Evolutionary conservation across 2,888 invertebrate species (phyloP).

Genomic region (Steromphala cineraria): DNA sequence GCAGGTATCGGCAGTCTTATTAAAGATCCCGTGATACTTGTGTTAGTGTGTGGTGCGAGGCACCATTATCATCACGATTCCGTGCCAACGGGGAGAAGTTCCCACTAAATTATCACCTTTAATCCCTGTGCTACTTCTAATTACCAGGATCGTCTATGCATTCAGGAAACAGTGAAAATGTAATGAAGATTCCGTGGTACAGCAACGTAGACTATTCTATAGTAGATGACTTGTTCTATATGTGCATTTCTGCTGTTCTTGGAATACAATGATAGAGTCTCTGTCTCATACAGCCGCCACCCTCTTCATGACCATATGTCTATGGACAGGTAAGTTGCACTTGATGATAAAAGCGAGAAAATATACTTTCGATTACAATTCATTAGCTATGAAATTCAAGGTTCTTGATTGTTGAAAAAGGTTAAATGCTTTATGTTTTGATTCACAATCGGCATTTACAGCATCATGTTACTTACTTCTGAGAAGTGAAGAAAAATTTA

Average conservation of each 20-base stretch:
- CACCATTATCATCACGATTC: neutral
- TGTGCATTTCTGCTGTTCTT: neutral
- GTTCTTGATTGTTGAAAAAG: no score
- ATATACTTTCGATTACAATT: no score
- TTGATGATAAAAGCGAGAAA: no score
- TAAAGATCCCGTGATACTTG: neutral
- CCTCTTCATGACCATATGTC: constrained; percentile 4
- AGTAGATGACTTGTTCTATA: neutral
- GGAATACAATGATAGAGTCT: neutral
- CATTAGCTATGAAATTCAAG: no score
- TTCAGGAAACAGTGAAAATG: neutral
- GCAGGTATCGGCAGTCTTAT: neutral
- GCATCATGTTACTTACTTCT: no score
- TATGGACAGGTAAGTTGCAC: neutral
- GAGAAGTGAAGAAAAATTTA: no score
- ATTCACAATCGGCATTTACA: no score
- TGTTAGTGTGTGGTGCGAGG: neutral
- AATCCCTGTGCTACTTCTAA: neutral
- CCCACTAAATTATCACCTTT: neutral
- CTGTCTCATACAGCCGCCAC: neutral
- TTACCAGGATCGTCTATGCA: neutral
- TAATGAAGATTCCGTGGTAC: neutral
- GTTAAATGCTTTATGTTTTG: no score
- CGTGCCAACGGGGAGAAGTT: neutral
- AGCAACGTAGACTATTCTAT: neutral